phyloP scores from a whole-genome alignment of 2,888 invertebrate species.

The Platycnemis pennipes region DNA sequence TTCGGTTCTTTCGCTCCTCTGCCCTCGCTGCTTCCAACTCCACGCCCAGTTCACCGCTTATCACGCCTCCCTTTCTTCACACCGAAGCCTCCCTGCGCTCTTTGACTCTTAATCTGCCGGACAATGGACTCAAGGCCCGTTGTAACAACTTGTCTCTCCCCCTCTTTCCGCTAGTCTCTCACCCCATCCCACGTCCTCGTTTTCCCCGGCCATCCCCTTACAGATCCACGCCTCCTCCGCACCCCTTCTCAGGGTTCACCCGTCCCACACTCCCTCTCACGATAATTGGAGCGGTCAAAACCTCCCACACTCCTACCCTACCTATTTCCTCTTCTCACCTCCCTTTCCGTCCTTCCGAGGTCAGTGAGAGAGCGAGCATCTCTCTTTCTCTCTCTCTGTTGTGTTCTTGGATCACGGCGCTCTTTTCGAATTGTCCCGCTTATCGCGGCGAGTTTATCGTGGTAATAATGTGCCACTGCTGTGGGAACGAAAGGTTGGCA shows the following conservation, averaged over 20 bases:
- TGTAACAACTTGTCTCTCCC: neutral
- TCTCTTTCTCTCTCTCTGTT: neutral
- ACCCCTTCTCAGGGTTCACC: neutral
- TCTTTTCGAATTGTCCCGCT: neutral
- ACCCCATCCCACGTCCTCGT: neutral
- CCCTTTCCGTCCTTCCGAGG: neutral
- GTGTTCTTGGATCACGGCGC: neutral
- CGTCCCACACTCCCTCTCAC: neutral
- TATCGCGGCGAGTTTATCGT: neutral
- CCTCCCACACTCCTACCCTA: too few species aligned
- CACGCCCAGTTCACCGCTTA: neutral
- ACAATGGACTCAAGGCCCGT: neutral
- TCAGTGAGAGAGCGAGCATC: neutral
- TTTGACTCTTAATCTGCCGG: neutral
- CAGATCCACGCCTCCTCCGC: neutral
- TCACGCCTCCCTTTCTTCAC: neutral
- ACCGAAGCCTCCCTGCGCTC: neutral
- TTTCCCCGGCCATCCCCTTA: too few species aligned
- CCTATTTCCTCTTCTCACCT: neutral
- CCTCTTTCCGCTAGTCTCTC: neutral
- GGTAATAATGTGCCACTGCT: neutral
- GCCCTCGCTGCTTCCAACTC: neutral
- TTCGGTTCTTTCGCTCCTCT: neutral
- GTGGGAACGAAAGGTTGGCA: neutral
- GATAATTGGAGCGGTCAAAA: conserved; percentile 3